Evolutionary conservation across 2,797 vertebrate genomes (phyloP).

Genomic region (Carduelis carduelis): DNA sequence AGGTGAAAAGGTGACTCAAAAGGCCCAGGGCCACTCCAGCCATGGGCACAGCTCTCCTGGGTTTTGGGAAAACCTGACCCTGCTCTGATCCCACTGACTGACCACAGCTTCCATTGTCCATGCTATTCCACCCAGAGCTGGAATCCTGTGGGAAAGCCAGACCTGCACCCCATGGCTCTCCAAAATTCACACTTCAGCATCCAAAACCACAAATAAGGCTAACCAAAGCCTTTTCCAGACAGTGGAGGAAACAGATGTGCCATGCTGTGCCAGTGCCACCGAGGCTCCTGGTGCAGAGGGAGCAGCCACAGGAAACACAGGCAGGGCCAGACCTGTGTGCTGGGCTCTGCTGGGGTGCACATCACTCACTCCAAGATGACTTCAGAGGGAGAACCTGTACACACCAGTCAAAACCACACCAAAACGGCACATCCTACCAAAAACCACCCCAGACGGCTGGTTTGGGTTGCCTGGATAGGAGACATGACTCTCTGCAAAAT

Average conservation of each 20-base stretch:
- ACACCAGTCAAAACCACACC: neutral
- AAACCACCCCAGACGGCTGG: neutral
- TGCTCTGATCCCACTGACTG: accelerated
- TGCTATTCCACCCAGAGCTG: neutral
- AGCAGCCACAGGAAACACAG: neutral
- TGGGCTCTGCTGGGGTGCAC: neutral
- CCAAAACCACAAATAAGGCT: neutral
- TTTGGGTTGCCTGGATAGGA: neutral
- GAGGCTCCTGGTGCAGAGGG: neutral
- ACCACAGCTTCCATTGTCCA: accelerated
- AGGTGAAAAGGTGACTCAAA: accelerated
- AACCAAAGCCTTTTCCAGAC: neutral
- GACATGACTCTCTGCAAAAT: neutral
- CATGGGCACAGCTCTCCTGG: neutral
- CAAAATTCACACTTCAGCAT: neutral
- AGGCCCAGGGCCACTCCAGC: neutral
- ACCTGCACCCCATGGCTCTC: neutral
- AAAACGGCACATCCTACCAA: neutral
- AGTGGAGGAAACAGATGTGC: accelerated
- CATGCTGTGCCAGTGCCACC: neutral
- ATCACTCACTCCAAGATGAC: neutral
- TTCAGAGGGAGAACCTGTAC: neutral
- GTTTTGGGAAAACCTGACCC: neutral
- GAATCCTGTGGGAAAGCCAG: neutral
- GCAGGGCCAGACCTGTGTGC: neutral